Conservation (phyloP, 2,113 vertebrate species). For the Sorex fumeus region DNA sequence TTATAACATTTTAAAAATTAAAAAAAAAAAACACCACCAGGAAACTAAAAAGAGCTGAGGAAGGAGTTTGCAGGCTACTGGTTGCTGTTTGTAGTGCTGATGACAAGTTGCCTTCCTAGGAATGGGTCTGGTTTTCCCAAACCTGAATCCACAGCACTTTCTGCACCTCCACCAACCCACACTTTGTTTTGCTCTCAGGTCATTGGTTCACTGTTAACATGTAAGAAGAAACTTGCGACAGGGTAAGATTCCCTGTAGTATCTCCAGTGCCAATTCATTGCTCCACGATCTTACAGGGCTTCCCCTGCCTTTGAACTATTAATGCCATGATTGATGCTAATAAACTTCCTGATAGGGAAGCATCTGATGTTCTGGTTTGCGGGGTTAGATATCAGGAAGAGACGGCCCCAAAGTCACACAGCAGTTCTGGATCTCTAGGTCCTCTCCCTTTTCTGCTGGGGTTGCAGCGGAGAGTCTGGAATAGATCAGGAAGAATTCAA, state of each 20-base stretch:
- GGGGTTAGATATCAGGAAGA: neutral
- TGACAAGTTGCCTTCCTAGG: no score
- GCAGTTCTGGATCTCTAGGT: neutral
- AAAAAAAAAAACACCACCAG: no score
- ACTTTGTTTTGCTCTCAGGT: neutral
- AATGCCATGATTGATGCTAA: neutral
- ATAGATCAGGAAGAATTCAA: no score
- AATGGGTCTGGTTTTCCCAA: no score
- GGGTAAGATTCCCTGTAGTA: neutral
- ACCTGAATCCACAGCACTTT: no score
- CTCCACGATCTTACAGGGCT: neutral
- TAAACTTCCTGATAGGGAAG: neutral
- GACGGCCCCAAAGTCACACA: neutral
- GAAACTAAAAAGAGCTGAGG: no score
- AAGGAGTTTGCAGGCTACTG: no score
- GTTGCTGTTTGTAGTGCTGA: no score
- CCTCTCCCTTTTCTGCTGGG: neutral
- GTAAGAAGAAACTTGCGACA: neutral
- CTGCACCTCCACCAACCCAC: neutral
- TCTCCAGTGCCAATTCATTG: neutral
- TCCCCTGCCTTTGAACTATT: neutral
- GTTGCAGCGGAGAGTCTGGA: no score
- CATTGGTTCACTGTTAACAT: neutral
- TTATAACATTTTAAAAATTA: no score
- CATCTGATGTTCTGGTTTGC: neutral